Evolutionary conservation across 53 echinoderm and acorn worm genomes (phyloP), one percentile per base, ranked within the genome.

Genomic region (Henricia sp.): DNA sequence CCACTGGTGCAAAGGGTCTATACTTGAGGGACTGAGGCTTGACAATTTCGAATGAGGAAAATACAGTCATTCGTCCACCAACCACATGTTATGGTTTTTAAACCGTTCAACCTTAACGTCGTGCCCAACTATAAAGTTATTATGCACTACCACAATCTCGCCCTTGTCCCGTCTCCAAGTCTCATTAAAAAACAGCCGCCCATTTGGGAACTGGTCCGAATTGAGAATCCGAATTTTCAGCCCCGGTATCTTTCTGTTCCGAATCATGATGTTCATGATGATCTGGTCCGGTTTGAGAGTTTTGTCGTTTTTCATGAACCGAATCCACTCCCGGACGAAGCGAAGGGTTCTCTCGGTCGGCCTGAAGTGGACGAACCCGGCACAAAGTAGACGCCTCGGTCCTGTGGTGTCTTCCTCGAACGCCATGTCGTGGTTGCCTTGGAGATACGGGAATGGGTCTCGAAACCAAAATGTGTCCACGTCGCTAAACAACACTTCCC

Each of bases 121-220:
- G 56, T 93, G 89, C 37, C 93, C 93, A 14, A 86, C 38, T 27
- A 89, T 83, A 89, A 89, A 93, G 57, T 93, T 93, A 55, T 93
- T 93, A 39, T 93, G 93, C 20, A 93, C 83, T 21, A 93, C 83
- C 34, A 86, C 83, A 10, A 89, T 43, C 24, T 87, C 84, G 1
- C 34, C 20, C 29, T 71, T 56, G 37, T 89, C 50, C 59, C 19
- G 74, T 16, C 86, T 37, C 89, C 83, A 89, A 16, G 70, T 59
- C 13, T 86, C 86, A 60, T 92, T 83, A 46, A 92, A 92, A 38
- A 74, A 92, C 24, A 83, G 23, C 35, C 42, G 57, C 37, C 93
- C 93, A 28, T 83, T 89, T 4, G 83, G 83, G 52, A 92, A 92
- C 41, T 83, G 58, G 37, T 74, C 62, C 9, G 58, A 59, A 37